Percentiles rank a stretch among this genome's conserved stretches.
phyloP scores from a whole-genome alignment of 2,797 vertebrate genomes.

The Lophotriccus pileatus region DNA sequence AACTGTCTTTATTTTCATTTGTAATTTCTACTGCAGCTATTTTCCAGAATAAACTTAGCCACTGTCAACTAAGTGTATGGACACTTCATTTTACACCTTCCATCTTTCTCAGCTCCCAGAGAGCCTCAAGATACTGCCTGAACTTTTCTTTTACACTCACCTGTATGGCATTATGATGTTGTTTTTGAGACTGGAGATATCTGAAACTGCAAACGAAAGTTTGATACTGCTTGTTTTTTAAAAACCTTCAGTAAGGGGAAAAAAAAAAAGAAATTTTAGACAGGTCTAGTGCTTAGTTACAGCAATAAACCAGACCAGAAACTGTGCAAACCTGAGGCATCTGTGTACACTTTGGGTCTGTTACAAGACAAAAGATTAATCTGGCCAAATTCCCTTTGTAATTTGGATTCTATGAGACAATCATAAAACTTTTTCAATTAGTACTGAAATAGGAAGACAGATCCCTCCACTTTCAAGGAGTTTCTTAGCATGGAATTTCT shows the following conservation, averaged over 20 bases:
- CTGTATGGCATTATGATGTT: background rate
- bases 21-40: background rate
- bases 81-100: background rate
- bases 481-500: background rate
- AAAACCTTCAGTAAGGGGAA: background rate
- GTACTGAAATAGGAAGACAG: background rate
- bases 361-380: background rate
- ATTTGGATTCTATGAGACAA: background rate
- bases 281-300: background rate
- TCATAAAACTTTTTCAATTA: background rate
- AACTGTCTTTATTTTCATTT: background rate
- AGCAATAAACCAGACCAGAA: background rate
- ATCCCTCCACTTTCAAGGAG: background rate
- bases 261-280: background rate
- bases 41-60: background rate
- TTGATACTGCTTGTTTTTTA: background rate
- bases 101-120: background rate
- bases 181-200: background rate
- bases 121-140: background rate
- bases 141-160: background rate
- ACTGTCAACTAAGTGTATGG: background rate
- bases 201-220: background rate
- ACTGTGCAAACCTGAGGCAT: background rate
- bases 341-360: background rate
- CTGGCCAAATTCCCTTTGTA: background rate